Evolutionary conservation across 2,888 invertebrate species (phyloP).

Genomic region (Sesia apiformis): DNA sequence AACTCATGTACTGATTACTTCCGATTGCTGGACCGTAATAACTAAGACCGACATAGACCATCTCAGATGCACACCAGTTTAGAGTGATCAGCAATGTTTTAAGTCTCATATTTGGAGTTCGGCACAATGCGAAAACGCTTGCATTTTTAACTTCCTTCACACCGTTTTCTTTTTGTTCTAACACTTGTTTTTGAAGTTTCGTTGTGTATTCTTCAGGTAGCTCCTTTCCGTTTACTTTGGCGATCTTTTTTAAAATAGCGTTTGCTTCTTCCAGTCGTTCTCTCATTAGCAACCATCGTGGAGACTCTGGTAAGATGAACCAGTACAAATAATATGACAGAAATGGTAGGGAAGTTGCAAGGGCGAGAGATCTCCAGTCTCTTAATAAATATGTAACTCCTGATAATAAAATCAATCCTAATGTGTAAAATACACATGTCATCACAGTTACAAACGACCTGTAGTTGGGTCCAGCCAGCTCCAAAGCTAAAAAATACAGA

Average conservation of each 20-base stretch:
- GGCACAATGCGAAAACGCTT: conserved; percentile 79
- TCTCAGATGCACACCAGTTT: conserved; percentile 95
- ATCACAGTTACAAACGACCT: conserved; percentile 93
- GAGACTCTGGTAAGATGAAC: conserved; percentile 92
- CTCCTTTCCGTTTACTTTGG: conserved; percentile 83
- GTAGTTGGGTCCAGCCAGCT: conserved; percentile 92
- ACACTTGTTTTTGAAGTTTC: conserved; percentile 82
- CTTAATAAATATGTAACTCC: conserved; percentile 88
- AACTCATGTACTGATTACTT: conserved; percentile 90
- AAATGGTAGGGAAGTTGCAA: conserved; percentile 90
- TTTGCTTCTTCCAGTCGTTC: conserved; percentile 88
- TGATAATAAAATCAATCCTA: conserved; percentile 88
- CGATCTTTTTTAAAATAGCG: conserved; percentile 83
- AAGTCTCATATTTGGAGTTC: conserved; percentile 90
- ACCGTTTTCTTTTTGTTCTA: conserved; percentile 76
- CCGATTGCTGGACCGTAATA: conserved; percentile 94
- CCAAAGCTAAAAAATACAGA: conserved; percentile 80
- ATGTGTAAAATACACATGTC: conserved; percentile 93
- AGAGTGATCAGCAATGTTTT: conserved; percentile 90
- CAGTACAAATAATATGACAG: conserved; percentile 87
- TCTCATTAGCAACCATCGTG: conserved; percentile 91
- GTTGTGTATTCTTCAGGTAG: conserved; percentile 82
- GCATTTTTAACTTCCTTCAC: conserved; percentile 39
- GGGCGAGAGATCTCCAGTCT: conserved; percentile 87
- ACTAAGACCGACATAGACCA: conserved; percentile 92